These are phyloP conservation scores for Ochropleura leucogaster DNA, from an alignment of 2,888 invertebrate genomes.

Conservation along the genomic window DNA sequence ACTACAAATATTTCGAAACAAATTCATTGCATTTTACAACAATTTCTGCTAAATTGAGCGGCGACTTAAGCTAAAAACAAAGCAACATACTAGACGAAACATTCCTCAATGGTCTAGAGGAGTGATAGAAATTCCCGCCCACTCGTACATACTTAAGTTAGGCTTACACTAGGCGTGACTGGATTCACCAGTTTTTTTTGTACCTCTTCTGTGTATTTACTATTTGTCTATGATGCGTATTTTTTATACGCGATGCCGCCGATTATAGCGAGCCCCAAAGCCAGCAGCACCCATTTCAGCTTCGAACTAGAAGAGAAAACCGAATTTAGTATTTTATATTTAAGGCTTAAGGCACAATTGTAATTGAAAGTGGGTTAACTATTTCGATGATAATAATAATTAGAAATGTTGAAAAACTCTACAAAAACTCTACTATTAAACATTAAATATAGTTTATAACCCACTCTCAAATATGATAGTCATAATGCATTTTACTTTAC, in stretches of 20 bases:
- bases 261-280: constrained; percentile 77
- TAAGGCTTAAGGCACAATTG: neutral
- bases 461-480: constrained; percentile 9
- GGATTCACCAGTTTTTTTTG: constrained; percentile 60
- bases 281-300: constrained; percentile 78
- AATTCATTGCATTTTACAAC: neutral
- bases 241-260: constrained; percentile 78
- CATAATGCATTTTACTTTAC: constrained; percentile 8
- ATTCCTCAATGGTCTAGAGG: constrained; percentile 27
- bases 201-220: constrained; percentile 50
- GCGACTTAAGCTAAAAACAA: constrained; percentile 14
- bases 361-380: constrained; percentile 16
- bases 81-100: constrained; percentile 21
- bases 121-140: constrained; percentile 4
- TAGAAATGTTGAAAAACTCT: constrained; percentile 6
- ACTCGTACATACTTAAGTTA: constrained; percentile 42
- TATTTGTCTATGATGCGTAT: constrained; percentile 58
- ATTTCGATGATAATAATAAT: neutral
- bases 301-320: constrained; percentile 68
- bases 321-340: neutral
- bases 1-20: neutral
- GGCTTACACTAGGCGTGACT: constrained; percentile 57
- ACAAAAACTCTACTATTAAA: neutral
- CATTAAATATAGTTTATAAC: neutral
- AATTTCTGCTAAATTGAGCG: constrained; percentile 9